These are phyloP conservation scores for Strix uralensis DNA, from an alignment of 2,113 vertebrate species.

Conservation along the genomic window DNA sequence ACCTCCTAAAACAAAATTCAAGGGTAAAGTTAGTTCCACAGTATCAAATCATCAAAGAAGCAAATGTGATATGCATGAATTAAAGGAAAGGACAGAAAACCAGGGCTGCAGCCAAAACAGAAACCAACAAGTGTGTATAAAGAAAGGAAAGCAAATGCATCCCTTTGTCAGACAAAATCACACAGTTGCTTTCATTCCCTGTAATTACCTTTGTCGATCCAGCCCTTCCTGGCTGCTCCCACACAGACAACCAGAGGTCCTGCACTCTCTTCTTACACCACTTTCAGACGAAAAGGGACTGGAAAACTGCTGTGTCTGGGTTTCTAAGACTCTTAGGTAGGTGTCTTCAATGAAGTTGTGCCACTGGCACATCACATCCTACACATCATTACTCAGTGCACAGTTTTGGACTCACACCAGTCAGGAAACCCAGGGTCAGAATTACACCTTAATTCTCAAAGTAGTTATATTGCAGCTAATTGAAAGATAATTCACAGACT, in stretches of 20 bases:
- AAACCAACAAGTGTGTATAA: not conserved
- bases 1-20: not conserved
- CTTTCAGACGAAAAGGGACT: not conserved
- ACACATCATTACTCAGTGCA: not conserved
- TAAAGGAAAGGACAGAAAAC: not conserved
- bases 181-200: not conserved
- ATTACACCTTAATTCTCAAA: not conserved
- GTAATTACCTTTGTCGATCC: not conserved
- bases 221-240: not conserved
- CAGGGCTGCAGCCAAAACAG: not conserved
- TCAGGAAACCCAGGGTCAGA: not conserved
- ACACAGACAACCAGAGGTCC: not conserved
- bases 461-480: not conserved
- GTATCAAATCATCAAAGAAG: not conserved
- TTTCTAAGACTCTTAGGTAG: not conserved
- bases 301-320: not conserved
- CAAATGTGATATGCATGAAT: not conserved
- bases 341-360: not conserved
- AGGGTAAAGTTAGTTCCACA: not conserved
- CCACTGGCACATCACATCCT: not conserved
- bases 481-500: not conserved
- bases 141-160: not conserved
- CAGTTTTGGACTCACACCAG: not conserved
- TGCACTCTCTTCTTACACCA: rapidly evolving
- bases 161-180: not conserved